Evolutionary conservation across 2,113 vertebrate genomes (phyloP), one percentile per base, ranked within the genome.

Genomic region (Perognathus longimembris): DNA sequence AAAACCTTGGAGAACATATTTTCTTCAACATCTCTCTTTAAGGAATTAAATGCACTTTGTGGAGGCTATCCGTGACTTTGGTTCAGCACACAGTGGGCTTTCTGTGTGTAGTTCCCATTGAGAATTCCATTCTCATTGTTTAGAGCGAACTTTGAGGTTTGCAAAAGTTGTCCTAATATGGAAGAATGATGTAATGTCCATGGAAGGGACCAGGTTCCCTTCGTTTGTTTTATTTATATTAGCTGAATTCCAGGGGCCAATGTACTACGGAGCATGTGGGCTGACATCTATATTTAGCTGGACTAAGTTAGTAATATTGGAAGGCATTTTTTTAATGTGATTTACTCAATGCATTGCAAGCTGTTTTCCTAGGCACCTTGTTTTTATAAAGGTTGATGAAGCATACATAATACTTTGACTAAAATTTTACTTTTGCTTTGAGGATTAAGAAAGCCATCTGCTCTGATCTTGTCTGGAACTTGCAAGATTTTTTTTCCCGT

Each of bases 161-260:
- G 94, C 96, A 97, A 98, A 97, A 98, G 95, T 95, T 97, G 97
- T 97, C 98, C 98, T 98, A 98, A 98, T 98, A 98, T 98, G 98
- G 98, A 96, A 97, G 97, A 97, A 96, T 98, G 98, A 98, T 98
- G 97, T 98, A 97, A 98, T 97, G 95, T 92, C 83, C 87, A n/a
- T 97, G 97, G 96, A 97, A 89, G 92, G 87, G 78, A 97, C 98
- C 98, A 97, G 57, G 45, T 94, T 96, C 94, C 94, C 96, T 96
- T 85, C 0, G 1, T 94, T 97, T 95, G 63, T 97, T 97, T 96
- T 98, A 95, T 98, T 98, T 98, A 97, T 97, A 91, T 97, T 97
- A 98, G 97, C 97, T 93, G 94, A 97, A 98, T 98, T 98, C 98
- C 98, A 97, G 75, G 95, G 97, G 97, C 95, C 96, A 97, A 96